Percentiles rank a stretch among this genome's conserved stretches.
Evolutionary conservation across 2,797 vertebrate species (phyloP).

Genomic region (Poecilia velifera): DNA sequence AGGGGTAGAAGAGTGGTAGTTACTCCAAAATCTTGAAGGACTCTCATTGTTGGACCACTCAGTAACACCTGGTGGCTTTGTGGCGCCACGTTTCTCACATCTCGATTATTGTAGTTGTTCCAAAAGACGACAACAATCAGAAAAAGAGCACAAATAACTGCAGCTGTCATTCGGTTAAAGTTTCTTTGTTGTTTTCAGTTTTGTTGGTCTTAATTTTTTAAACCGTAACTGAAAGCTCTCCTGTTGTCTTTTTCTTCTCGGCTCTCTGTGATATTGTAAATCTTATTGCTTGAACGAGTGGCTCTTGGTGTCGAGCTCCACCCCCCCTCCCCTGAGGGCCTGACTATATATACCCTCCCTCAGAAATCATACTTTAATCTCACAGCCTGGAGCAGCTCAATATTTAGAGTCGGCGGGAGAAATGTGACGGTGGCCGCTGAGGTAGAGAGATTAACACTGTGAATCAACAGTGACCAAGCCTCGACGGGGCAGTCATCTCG

Average conservation of each 20-base stretch:
- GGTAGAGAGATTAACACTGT: neutral
- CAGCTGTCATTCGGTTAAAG: neutral
- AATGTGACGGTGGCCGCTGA: slow-evolving; percentile 9
- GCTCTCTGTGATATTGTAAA: slow-evolving; percentile 1
- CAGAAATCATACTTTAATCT: slow-evolving; percentile 36
- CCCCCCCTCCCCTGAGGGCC: slow-evolving; percentile 1
- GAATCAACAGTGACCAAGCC: slow-evolving; percentile 11
- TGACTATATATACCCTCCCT: slow-evolving; percentile 24
- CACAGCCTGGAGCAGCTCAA: slow-evolving; percentile 8
- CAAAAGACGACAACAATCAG: neutral
- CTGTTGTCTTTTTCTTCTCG: neutral
- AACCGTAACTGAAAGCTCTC: neutral
- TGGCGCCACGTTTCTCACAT: neutral
- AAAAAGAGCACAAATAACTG: neutral
- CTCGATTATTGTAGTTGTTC: neutral
- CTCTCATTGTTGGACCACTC: neutral
- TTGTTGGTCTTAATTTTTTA: neutral
- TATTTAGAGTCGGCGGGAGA: slow-evolving; percentile 11
- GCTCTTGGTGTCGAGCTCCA: slow-evolving; percentile 7
- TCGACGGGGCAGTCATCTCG: slow-evolving; percentile 4
- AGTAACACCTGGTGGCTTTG: neutral
- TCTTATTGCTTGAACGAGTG: slow-evolving; percentile 18
- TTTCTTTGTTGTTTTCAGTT: neutral
- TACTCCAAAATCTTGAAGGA: neutral
- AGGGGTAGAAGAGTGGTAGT: no score